Evolutionary conservation across 2,888 invertebrate species (phyloP), one percentile per base, ranked within the genome.

Genomic region (Thymelicus sylvestris): DNA sequence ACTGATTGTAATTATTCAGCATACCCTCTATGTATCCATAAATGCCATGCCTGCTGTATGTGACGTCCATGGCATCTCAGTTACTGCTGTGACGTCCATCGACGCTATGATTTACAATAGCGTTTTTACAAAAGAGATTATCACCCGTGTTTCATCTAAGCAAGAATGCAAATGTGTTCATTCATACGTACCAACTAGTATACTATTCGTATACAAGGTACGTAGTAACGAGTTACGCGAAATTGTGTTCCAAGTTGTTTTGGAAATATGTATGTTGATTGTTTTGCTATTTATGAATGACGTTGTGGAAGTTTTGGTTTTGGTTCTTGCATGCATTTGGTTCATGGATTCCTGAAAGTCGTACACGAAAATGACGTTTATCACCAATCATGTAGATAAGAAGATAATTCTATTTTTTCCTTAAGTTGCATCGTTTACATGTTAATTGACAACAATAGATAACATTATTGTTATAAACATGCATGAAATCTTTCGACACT

Each of bases 51-150:
- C 19, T 12, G 0, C 6, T 52, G 12, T 15, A 8, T 52, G 19
- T 52, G 15, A 19, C 50, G 50, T 19, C 15, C 15, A 15, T 7
- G 50, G 50, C 12, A 52, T 19, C 2, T 19, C 47, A 13, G 5
- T 13, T 31, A 31, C 31, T 5, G 31, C 5, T 31, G 31, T 47
- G 47, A 47, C 47, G 50, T 3, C 8, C 24, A 68, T 38, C 44
- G 55, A 44, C 55, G 31, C 62, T 67, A 67, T 62, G 61, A 52
- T 67, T 67, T 24, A 62, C 44, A 62, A 62, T 47, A 66, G n/a
- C 61, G 13, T 6, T 50, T 13, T 61, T 19, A 61, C 24, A 60
- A 38, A 38, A 61, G 24, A 50, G 19, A 44, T 24, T 13, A 12
- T 50, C n/a, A 48, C n/a, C 48, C 39, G 41, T 31, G 31, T 15